These are phyloP conservation scores for Drosophila sechellia DNA, from an alignment of 1,140 invertebrate genomes.

Conservation along the genomic window DNA sequence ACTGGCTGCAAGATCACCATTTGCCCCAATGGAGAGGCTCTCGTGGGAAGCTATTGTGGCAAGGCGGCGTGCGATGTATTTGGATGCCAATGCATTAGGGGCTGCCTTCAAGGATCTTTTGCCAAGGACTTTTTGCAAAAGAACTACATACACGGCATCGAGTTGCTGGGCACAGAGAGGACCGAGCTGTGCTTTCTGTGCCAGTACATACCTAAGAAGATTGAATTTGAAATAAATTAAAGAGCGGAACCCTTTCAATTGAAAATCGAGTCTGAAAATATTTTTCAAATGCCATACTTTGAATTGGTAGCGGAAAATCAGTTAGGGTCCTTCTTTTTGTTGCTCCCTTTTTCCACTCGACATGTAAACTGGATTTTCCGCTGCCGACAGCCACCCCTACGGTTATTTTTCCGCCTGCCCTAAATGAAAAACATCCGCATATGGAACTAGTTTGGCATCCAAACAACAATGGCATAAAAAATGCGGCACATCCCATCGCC, in stretches of 20 bases:
- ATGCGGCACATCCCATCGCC: constrained; percentile 1
- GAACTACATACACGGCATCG: neutral
- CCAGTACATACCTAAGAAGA: neutral
- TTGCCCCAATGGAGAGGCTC: constrained; percentile 17
- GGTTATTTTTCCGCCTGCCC: constrained; percentile 30
- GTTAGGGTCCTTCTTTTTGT: constrained; percentile 4
- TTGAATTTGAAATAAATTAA: neutral
- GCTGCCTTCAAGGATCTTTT: constrained; percentile 10
- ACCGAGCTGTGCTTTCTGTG: neutral
- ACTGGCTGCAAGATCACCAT: constrained; percentile 12
- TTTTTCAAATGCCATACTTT: constrained; percentile 24
- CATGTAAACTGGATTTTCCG: constrained; percentile 59
- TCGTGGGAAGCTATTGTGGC: constrained; percentile 21
- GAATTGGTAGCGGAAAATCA: constrained; percentile 51
- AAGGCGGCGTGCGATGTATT: constrained; percentile 8
- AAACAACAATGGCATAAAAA: constrained; percentile 34
- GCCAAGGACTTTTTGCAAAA: constrained; percentile 2
- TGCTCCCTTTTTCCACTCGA: constrained; percentile 17
- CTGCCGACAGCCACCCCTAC: constrained; percentile 5
- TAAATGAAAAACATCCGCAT: constrained; percentile 53
- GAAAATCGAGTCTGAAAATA: constrained; percentile 2
- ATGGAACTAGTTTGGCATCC: constrained; percentile 35
- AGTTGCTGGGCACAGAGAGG: neutral
- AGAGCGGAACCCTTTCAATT: neutral
- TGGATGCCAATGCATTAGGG: constrained; percentile 7